Percentiles rank a stretch among this genome's conserved stretches.
Conservation (phyloP, 2,113 vertebrate species). For the Nanorana parkeri region DNA sequence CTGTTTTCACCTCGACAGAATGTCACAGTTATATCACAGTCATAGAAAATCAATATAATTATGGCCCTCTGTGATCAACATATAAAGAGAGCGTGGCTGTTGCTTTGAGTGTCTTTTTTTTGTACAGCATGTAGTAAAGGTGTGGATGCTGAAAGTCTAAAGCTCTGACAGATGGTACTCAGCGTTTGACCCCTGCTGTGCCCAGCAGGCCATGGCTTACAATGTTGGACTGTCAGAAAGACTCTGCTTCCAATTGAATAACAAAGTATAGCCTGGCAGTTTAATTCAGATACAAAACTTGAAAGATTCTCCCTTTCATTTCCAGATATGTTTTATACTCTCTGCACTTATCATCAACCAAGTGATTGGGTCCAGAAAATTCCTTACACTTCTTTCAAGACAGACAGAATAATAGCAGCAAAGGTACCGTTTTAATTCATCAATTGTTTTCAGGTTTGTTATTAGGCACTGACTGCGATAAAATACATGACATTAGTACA, state of each 20-base stretch:
- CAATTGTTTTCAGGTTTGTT: neutral
- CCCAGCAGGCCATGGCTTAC: slow-evolving; percentile 95
- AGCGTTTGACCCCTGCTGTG: slow-evolving; percentile 90
- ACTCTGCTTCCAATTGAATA: slow-evolving; percentile 95
- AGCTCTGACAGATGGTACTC: slow-evolving; percentile 98
- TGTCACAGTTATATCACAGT: neutral
- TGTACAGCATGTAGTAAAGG: slow-evolving; percentile 71
- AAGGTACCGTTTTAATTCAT: slow-evolving; percentile 60
- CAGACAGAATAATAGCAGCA: slow-evolving; percentile 6
- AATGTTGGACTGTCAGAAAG: slow-evolving; percentile 98
- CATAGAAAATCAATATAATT: slow-evolving; percentile 55
- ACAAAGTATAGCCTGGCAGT: slow-evolving; percentile 88
- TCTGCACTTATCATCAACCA: slow-evolving; percentile 34
- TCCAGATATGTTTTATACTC: slow-evolving; percentile 36
- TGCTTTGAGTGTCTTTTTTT: slow-evolving; percentile 61
- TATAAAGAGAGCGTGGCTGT: slow-evolving; percentile 64
- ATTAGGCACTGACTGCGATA: neutral
- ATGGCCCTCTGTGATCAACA: slow-evolving; percentile 56
- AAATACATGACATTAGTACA: too few species aligned
- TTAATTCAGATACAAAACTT: slow-evolving; percentile 90
- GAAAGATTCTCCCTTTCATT: slow-evolving; percentile 55
- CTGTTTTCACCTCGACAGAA: neutral
- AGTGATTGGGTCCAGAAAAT: slow-evolving; percentile 54
- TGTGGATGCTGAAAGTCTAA: slow-evolving; percentile 67
- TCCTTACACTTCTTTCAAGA: slow-evolving; percentile 26